A percentile compares a stretch with the other conserved stretches of the same genome.
Evolutionary conservation across 2,888 invertebrate species (phyloP).

Genomic region (Pollenia angustigena): DNA sequence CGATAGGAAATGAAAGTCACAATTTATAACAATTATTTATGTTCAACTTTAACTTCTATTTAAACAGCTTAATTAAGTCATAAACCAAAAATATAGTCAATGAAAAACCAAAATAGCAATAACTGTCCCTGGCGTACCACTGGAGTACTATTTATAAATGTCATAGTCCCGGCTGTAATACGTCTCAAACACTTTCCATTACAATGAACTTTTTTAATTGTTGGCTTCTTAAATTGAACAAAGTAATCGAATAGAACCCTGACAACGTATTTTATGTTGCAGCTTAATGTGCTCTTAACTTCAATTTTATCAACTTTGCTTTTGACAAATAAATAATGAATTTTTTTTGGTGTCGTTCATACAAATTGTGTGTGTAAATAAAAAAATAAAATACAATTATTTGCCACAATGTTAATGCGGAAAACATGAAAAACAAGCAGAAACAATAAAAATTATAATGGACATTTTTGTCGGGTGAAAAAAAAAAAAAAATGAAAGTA

Average conservation of each 20-base stretch:
- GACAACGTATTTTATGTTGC: not conserved
- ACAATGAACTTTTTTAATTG: constrained; percentile 1
- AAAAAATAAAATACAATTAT: constrained; percentile 2
- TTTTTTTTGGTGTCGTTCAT: not conserved
- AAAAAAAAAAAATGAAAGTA: not conserved
- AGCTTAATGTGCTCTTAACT: not conserved
- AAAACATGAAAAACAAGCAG: not conserved
- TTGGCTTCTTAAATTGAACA: not conserved
- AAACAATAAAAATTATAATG: constrained; percentile 9
- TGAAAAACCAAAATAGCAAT: not conserved
- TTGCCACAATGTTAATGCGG: constrained; percentile 8
- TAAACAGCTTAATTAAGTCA: not conserved
- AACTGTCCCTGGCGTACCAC: not conserved
- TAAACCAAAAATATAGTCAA: not conserved
- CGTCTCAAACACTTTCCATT: not conserved
- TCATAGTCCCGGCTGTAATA: not conserved
- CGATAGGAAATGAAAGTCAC: not conserved
- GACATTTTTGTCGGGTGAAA: not conserved
- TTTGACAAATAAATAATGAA: constrained; percentile 21
- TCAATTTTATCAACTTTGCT: constrained; percentile 10
- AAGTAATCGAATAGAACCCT: no score
- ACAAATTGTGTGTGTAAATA: not conserved
- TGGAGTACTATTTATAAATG: not conserved
- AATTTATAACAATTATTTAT: constrained; percentile 4
- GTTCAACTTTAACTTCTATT: not conserved